phyloP scores from a whole-genome alignment of 2,888 invertebrate genomes.

The Meliscaeva auricollis region DNA sequence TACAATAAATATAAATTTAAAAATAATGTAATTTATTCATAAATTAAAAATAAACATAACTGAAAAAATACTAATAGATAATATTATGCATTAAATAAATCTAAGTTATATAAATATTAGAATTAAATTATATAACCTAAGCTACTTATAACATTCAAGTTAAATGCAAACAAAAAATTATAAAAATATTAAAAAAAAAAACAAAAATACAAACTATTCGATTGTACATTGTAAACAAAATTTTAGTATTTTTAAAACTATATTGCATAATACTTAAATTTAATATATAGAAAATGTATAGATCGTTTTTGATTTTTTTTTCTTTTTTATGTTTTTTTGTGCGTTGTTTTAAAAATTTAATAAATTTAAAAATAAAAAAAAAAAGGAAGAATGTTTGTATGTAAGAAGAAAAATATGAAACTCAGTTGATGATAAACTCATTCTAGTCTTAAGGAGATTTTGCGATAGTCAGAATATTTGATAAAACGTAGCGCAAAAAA shows the following conservation, averaged over 20 bases:
- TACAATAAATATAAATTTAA: slow-evolving; percentile 67
- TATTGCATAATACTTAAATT: slow-evolving; percentile 24
- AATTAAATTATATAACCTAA: slow-evolving; percentile 38
- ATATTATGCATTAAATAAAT: slow-evolving; percentile 23
- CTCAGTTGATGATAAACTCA: slow-evolving; percentile 53
- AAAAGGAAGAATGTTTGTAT: not conserved
- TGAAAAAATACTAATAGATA: slow-evolving; percentile 49
- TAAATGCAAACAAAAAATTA: no score
- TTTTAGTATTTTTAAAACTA: slow-evolving; percentile 42
- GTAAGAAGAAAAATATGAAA: slow-evolving; percentile 40
- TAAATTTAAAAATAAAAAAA: slow-evolving; percentile 6
- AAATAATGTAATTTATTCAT: slow-evolving; percentile 54
- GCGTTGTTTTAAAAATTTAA: slow-evolving; percentile 41
- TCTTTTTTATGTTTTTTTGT: slow-evolving; percentile 32
- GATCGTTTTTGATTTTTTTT: no score
- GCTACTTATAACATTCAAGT: slow-evolving; percentile 41
- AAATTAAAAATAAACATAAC: slow-evolving; percentile 41
- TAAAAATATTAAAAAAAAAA: slow-evolving; percentile 28
- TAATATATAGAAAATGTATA: slow-evolving; percentile 40
- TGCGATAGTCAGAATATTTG: slow-evolving; percentile 51
- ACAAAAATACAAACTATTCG: slow-evolving; percentile 29
- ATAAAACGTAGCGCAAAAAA: slow-evolving; percentile 52
- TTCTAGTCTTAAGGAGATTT: slow-evolving; percentile 76
- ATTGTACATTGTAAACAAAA: slow-evolving; percentile 68
- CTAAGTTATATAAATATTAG: not conserved